A percentile compares a stretch with the other conserved stretches of the same genome.
These are phyloP conservation scores for Ceyx cyanopectus DNA, from an alignment of 2,113 vertebrate species.

Conservation along the genomic window DNA sequence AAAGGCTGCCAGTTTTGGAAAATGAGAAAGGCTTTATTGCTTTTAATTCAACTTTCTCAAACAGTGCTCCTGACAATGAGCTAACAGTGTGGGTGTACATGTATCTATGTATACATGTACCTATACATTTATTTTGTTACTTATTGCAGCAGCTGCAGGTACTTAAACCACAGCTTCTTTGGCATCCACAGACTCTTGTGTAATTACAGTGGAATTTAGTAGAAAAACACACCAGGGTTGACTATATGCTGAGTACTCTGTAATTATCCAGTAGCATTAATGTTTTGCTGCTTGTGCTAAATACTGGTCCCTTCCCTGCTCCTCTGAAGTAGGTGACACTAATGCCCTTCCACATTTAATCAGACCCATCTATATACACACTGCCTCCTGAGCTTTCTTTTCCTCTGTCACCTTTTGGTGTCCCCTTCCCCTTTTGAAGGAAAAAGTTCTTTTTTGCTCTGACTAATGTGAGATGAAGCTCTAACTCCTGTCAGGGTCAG, in stretches of 20 bases:
- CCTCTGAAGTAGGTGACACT: conserved; percentile 57
- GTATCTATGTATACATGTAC: background rate
- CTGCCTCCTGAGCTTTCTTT: background rate
- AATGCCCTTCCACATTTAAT: conserved; percentile 43
- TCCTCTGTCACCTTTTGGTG: background rate
- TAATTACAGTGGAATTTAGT: conserved; percentile 71
- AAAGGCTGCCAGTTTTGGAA: background rate
- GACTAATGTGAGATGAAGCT: background rate
- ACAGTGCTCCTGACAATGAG: background rate
- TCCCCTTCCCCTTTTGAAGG: background rate
- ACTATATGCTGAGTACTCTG: conserved; percentile 61
- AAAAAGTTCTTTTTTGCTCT: background rate
- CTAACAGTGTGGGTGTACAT: background rate
- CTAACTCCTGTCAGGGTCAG: background rate
- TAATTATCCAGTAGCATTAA: conserved; percentile 67
- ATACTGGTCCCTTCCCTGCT: background rate
- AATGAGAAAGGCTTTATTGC: background rate
- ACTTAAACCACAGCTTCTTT: conserved; percentile 63
- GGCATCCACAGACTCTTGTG: conserved; percentile 57
- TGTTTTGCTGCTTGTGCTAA: conserved; percentile 56
- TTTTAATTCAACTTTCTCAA: conserved; percentile 14
- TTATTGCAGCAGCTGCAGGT: conserved; percentile 75
- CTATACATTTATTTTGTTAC: background rate
- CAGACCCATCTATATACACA: conserved; percentile 31
- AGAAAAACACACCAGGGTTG: conserved; percentile 64